Percentiles rank a stretch among this genome's conserved stretches.
phyloP scores from a whole-genome alignment of 2,888 invertebrate genomes.

The Phortica magna region DNA sequence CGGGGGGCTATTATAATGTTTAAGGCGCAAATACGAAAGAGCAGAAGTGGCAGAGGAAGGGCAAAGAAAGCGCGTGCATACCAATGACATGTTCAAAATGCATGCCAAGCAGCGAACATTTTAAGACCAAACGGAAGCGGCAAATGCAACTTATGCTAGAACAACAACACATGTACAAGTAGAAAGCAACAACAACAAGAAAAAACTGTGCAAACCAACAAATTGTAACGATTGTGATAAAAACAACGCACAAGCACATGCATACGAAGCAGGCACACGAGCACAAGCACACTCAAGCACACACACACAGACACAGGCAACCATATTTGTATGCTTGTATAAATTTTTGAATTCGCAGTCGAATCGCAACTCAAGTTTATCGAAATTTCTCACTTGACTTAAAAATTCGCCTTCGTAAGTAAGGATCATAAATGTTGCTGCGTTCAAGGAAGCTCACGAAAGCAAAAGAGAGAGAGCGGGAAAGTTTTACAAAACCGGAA shows the following conservation, averaged over 20 bases:
- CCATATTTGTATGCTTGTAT: neutral
- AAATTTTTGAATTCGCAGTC: neutral
- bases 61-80: constrained; percentile 67
- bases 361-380: constrained; percentile 50
- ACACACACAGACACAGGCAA: neutral
- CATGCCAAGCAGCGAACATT: constrained; percentile 60
- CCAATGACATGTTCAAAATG: constrained; percentile 62
- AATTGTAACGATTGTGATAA: neutral
- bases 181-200: constrained; percentile 45
- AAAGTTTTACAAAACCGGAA: neutral
- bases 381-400: constrained; percentile 61
- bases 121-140: constrained; percentile 46
- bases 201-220: neutral
- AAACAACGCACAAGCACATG: neutral
- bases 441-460: neutral
- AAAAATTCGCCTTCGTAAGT: constrained; percentile 49
- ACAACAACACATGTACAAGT: constrained; percentile 40
- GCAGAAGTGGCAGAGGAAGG: constrained; percentile 19
- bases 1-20: neutral
- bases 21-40: neutral
- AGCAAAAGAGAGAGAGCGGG: neutral
- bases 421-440: neutral
- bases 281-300: too few relatives aligned
- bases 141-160: constrained; percentile 30
- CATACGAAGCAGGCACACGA: neutral